phyloP scores from a whole-genome alignment of 2,888 invertebrate genomes.

The Lypha dubia region DNA sequence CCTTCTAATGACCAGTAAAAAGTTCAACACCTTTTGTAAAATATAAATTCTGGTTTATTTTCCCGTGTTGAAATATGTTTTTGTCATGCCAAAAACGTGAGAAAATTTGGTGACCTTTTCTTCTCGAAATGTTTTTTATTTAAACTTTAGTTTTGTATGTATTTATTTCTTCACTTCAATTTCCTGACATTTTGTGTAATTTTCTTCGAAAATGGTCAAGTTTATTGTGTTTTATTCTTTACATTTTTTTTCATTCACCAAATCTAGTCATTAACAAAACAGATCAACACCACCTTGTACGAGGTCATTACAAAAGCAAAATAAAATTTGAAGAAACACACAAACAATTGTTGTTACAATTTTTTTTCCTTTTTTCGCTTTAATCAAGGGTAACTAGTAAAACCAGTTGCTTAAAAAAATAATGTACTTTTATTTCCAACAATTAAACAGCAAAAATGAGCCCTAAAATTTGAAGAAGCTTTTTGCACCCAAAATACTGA shows the following conservation, averaged over 20 bases:
- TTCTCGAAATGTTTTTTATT: neutral
- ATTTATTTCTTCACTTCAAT: constrained; percentile 52
- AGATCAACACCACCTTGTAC: constrained; percentile 68
- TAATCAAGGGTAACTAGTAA: constrained; percentile 54
- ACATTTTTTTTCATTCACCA: constrained; percentile 34
- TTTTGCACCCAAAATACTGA: constrained; percentile 23
- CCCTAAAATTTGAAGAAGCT: constrained; percentile 31
- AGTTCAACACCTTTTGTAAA: constrained; percentile 67
- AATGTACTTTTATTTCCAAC: constrained; percentile 20
- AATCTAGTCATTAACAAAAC: constrained; percentile 41
- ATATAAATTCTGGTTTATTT: constrained; percentile 22
- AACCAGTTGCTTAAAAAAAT: constrained; percentile 51
- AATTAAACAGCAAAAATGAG: constrained; percentile 38
- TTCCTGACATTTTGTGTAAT: constrained; percentile 61
- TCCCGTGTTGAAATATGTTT: constrained; percentile 5
- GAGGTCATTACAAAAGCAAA: constrained; percentile 68
- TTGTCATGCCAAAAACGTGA: constrained; percentile 62
- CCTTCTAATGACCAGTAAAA: constrained; percentile 63
- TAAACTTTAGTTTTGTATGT: neutral
- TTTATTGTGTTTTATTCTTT: constrained; percentile 20
- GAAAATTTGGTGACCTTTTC: constrained; percentile 58
- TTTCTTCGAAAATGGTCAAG: constrained; percentile 65
- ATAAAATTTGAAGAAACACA: constrained; percentile 23
- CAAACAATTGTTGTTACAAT: constrained; percentile 48
- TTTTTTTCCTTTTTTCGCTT: constrained; percentile 19